Base-by-base conservation (phyloP, 1,140 invertebrate genomes). In the Achroia grisella region DNA sequence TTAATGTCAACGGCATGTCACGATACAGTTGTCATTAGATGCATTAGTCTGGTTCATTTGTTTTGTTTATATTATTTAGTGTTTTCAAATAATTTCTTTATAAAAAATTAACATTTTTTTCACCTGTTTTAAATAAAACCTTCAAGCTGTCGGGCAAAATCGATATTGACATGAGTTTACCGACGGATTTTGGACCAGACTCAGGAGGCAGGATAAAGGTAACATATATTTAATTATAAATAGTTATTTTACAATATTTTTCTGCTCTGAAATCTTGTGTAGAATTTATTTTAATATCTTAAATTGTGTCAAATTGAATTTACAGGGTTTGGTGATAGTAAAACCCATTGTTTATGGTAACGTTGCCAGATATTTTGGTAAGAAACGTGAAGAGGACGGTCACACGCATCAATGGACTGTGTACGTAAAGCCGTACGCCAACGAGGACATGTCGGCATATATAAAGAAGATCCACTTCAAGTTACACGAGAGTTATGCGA, bases 341-440 rank as follows among this genome's bases (percentile, higher is more conserved):
- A 99, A 99, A 73, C 96, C 98, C 10, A 94, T 99, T 70, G 92
- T 99, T 3, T 99, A 98, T 86, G 98, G 98, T 2, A 99, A 99
- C 76, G 89, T 97, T 45, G 96, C 98, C 0, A 87, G 95, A 49
- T 97, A 97, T 74, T 98, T 99, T 88, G 97, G 97, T 0, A 96
- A 98, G 65, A 99, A 99, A 82, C 89, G 97, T n/a, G 97, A 98
- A 72, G 96, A 97, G 82, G 97, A 99, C 89, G 97, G 97, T 0
- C 98, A 99, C 68, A 99, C 98, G 0, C 98, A 99, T 89, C 93
- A 98, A 63, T 99, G 98, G 98, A 98, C 96, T 10, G 95, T 99
- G 1, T 99, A 99, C 81, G 89, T 99, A 0, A 98, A 98, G 77
- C 96, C 98, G 0, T 99, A 95, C 72, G 89, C 89, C 9, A 96